phyloP scores from a whole-genome alignment of 2,113 vertebrate genomes.

The Hypomesus transpacificus region DNA sequence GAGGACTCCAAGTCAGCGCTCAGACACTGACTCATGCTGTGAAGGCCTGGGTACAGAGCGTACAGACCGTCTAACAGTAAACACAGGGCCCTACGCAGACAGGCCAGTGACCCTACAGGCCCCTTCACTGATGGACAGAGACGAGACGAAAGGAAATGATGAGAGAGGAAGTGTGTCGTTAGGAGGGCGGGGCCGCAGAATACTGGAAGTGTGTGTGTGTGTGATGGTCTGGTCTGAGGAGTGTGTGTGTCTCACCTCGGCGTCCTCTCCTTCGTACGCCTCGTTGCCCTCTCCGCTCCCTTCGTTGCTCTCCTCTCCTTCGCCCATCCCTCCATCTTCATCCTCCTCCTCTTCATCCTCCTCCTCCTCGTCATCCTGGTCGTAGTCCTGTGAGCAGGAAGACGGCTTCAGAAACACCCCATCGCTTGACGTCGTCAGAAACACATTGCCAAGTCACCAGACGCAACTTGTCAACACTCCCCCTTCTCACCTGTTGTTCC shows the following conservation, averaged over 20 bases:
- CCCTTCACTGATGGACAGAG: background rate
- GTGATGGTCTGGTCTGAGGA: background rate
- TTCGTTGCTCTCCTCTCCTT: conserved; percentile 93
- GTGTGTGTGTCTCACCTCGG: conserved; percentile 73
- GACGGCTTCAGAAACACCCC: background rate
- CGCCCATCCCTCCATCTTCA: conserved; percentile 88
- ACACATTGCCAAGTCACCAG: too few species aligned
- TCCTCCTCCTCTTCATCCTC: conserved; percentile 90
- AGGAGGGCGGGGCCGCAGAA: conserved; percentile 18
- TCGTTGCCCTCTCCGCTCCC: conserved; percentile 89
- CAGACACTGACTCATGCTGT: conserved; percentile 49
- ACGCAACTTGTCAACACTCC: too few species aligned
- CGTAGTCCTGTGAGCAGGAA: conserved; percentile 60
- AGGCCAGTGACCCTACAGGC: background rate
- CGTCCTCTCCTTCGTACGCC: conserved; percentile 86
- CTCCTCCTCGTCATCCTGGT: conserved; percentile 87
- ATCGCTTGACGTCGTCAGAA: background rate
- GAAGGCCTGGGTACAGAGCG: background rate
- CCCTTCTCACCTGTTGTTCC: too few species aligned
- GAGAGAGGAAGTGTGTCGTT: conserved; percentile 6
- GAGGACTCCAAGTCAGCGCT: background rate
- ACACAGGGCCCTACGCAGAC: background rate
- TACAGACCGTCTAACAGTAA: conserved; percentile 12
- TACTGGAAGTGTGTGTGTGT: conserved; percentile 3
- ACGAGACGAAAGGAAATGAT: conserved; percentile 38